A percentile compares a stretch with the other conserved stretches of the same genome.
phyloP scores from a whole-genome alignment of 2,797 vertebrate species.

The Pseudochaenichthys georgianus region DNA sequence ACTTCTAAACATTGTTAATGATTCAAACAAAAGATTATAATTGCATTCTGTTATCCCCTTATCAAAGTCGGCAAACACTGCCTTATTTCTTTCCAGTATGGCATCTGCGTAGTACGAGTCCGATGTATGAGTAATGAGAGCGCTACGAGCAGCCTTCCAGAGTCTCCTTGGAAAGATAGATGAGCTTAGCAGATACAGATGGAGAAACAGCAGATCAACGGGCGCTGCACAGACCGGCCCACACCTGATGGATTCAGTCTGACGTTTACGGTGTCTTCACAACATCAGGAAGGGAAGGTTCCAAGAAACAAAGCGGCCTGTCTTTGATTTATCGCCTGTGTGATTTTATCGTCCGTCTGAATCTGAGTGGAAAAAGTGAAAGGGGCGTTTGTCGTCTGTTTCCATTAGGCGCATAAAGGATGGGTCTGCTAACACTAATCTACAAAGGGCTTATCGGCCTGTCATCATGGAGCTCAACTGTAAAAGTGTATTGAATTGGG shows the following conservation, averaged over 20 bases:
- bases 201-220: slow-evolving; percentile 14
- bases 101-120: slow-evolving; percentile 37
- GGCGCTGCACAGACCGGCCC: slow-evolving; percentile 24
- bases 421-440: slow-evolving; percentile 50
- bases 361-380: slow-evolving; percentile 52
- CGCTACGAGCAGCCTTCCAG: slow-evolving; percentile 41
- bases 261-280: slow-evolving; percentile 53
- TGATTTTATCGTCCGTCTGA: slow-evolving; percentile 30
- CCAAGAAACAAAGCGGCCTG: slow-evolving; percentile 12
- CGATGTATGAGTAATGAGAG: slow-evolving; percentile 52
- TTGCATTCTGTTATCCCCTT: slow-evolving; percentile 1
- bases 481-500: slow-evolving; percentile 1
- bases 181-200: slow-evolving; percentile 63
- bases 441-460: slow-evolving; percentile 43
- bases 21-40: slow-evolving; percentile 23
- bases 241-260: slow-evolving; percentile 57
- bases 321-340: slow-evolving; percentile 57
- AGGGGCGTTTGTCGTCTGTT: slow-evolving; percentile 47
- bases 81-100: slow-evolving; percentile 38
- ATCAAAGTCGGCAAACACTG: slow-evolving; percentile 19
- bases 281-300: slow-evolving; percentile 42
- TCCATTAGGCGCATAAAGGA: slow-evolving; percentile 55
- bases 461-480: slow-evolving; percentile 41
- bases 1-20: slow-evolving; percentile 6
- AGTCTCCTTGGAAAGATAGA: slow-evolving; percentile 53